Percentiles rank a stretch among this genome's conserved stretches.
phyloP scores from a whole-genome alignment of 1,140 invertebrate genomes.

The Drosophila ironensis region DNA sequence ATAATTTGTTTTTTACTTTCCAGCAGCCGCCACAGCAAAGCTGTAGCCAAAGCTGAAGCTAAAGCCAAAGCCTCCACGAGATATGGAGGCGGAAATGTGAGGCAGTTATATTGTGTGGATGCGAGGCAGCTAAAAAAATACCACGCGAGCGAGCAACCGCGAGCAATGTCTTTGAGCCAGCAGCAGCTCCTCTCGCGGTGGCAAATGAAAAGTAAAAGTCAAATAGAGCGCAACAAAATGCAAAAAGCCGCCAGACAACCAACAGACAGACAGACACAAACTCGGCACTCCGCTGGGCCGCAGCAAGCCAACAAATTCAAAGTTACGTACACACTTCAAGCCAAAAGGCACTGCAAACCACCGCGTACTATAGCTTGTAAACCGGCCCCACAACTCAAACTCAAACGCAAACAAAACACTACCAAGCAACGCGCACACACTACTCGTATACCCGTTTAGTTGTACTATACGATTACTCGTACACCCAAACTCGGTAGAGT shows the following conservation, averaged over 20 bases:
- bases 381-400: constrained; percentile 44
- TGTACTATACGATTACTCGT: no score
- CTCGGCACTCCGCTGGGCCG: no score
- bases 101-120: constrained; percentile 22
- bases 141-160: not conserved
- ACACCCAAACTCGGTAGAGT: no score
- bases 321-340: constrained; percentile 48
- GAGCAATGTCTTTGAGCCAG: not conserved
- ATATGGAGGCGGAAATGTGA: constrained; percentile 57
- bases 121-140: constrained; percentile 14
- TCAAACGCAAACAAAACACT: constrained; percentile 16
- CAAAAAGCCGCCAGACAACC: constrained; percentile 64
- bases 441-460: no score
- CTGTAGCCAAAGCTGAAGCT: constrained; percentile 1
- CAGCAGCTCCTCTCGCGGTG: constrained; percentile 25
- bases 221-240: constrained; percentile 69
- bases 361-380: constrained; percentile 35
- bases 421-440: no score
- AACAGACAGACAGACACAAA: constrained; percentile 13
- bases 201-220: constrained; percentile 77
- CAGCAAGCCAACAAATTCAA: constrained; percentile 51
- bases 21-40: not conserved
- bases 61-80: no score
- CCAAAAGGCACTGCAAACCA: constrained; percentile 36
- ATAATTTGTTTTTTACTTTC: constrained; percentile 20